Base-by-base conservation (phyloP, 2,113 vertebrate species). In the Vulpes vulpes region DNA sequence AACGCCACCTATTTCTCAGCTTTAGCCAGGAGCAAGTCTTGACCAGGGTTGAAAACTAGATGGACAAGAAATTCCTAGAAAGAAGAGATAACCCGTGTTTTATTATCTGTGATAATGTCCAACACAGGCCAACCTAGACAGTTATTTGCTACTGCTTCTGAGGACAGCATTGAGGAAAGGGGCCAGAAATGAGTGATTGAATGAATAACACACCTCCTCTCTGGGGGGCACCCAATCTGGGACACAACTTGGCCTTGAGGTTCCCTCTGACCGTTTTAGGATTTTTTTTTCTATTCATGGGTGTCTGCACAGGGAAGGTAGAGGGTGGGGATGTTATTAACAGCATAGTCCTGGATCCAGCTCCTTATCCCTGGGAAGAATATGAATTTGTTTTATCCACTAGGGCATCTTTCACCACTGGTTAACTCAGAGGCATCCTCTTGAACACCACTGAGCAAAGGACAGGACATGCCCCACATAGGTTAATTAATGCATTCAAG, bases 51-150 rank as follows among this genome's bases (percentile, higher is more conserved):
- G 32, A 94, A 73, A 78, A 71, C 32, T 32, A 17, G 8, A 51
- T 38, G 49, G 30, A 67, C n/a, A 65, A 89, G 59, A 85, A n/a
- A 84, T 49, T 87, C 69, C 84, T 91, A 64, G 94, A 96, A 84
- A 84, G 83, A 73, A 92, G 3, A n/a, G 4, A 9, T 20, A 11
- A 12, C 22, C 38, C 59, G 22, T 57, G 55, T 38, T 67, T 57
- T 51, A 30, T 74, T 4, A 11, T 30, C 82, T 90, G 15, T 60
- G 8, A 86, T 91, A 76, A n/a, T 43, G 90, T 43, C 49, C 62
- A 57, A 19, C 81, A 30, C 2, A 90, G 51, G 15, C 35, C 93
- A 90, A 55, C 49, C 79, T 32, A 82, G 55, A 89, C 22, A 38
- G 22, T 11, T 10, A 35, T 11, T 43, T 38, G 53, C 38, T 86